Evolutionary conservation across 2,888 invertebrate species (phyloP).

Genomic region (Leucoma salicis): DNA sequence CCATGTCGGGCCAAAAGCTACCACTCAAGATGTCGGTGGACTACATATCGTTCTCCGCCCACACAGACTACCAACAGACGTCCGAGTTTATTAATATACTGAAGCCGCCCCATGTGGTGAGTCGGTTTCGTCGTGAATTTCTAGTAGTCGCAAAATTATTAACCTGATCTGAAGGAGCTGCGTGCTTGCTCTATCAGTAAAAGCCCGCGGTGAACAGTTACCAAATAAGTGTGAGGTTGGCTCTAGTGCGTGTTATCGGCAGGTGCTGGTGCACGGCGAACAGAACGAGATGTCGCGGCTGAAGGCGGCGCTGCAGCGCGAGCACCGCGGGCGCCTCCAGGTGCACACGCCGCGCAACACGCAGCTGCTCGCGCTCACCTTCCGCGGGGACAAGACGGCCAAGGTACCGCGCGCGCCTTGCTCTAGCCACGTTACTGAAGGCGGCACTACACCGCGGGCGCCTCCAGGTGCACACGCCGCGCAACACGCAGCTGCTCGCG

Average conservation of each 20-base stretch:
- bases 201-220: too few relatives aligned
- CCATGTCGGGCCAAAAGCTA: conserved; percentile 97
- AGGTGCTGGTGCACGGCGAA: conserved; percentile 98
- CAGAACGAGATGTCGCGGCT: conserved; percentile 99
- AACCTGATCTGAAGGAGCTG: too few relatives aligned
- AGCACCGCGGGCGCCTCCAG: conserved; percentile 94
- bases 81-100: conserved; percentile 97
- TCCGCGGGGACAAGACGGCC: conserved; percentile 98
- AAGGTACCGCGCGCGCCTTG: too few relatives aligned
- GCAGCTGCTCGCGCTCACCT: conserved; percentile 94
- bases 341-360: conserved; percentile 98
- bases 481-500: too few relatives aligned
- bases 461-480: too few relatives aligned
- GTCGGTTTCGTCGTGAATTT: too few relatives aligned
- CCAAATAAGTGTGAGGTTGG: too few relatives aligned
- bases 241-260: too few relatives aligned
- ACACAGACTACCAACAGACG: conserved; percentile 98
- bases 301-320: conserved; percentile 95
- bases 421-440: too few relatives aligned
- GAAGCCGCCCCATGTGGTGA: conserved; percentile 96
- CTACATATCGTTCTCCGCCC: conserved; percentile 99
- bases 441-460: too few relatives aligned
- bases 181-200: too few relatives aligned
- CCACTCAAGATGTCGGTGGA: conserved; percentile 98
- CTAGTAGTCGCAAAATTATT: too few relatives aligned